These are phyloP conservation scores for Drosophila emarginata DNA, from an alignment of 2,888 invertebrate species.

Conservation along the genomic window DNA sequence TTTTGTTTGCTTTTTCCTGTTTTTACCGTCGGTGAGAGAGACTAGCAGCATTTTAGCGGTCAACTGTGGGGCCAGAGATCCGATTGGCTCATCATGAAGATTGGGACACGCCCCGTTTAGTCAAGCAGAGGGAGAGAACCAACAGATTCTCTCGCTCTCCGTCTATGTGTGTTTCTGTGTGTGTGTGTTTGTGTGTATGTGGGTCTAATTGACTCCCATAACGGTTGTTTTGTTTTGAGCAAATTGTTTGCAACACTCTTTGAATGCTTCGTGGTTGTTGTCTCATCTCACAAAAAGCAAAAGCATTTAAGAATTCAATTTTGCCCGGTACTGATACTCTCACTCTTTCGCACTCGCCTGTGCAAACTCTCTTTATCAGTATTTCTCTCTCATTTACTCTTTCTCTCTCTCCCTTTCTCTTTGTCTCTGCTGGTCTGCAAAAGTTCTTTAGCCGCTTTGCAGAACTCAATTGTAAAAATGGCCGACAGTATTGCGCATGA, in stretches of 20 bases:
- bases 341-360: constrained; percentile 5
- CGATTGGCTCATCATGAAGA: constrained; percentile 46
- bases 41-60: constrained; percentile 32
- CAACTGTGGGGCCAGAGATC: constrained; percentile 29
- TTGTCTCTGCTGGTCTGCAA: constrained; percentile 63
- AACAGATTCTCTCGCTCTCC: constrained; percentile 31
- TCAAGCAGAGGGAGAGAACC: constrained; percentile 8
- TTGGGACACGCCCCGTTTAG: constrained; percentile 59
- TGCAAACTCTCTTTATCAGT: constrained; percentile 1
- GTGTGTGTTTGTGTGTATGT: constrained; percentile 33
- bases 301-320: constrained; percentile 79
- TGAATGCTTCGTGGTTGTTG: constrained; percentile 77
- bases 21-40: constrained; percentile 61
- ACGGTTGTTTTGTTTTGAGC: constrained; percentile 70
- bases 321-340: constrained; percentile 28
- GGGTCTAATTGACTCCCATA: constrained; percentile 65
- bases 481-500: constrained; percentile 60
- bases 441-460: constrained; percentile 49
- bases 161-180: too few species aligned
- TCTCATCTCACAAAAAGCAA: constrained; percentile 67
- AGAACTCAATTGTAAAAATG: constrained; percentile 73
- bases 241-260: constrained; percentile 80
- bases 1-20: constrained; percentile 32
- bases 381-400: constrained; percentile 3
- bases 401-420: constrained; percentile 3